Evolutionary conservation across 2,113 vertebrate genomes (phyloP).

Genomic region (Brachypteracias leptosomus): DNA sequence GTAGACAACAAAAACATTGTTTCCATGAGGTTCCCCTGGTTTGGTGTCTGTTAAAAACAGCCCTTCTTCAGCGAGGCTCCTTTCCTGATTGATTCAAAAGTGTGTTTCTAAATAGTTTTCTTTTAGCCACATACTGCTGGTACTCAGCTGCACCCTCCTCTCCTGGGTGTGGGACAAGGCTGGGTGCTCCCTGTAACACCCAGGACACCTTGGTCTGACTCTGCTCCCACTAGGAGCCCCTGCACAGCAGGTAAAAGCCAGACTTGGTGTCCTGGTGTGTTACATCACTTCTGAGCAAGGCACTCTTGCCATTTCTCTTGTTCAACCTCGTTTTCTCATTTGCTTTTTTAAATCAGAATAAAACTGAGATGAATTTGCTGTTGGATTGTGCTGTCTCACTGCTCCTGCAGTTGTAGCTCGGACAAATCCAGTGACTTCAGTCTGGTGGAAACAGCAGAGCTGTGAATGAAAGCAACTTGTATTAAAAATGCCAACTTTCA

Average conservation of each 20-base stretch:
- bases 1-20: accelerated
- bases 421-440: background rate
- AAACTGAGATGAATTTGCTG: background rate
- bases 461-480: background rate
- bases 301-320: background rate
- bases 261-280: accelerated
- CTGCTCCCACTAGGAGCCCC: background rate
- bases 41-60: background rate
- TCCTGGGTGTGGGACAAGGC: background rate
- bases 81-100: background rate
- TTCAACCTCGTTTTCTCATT: background rate
- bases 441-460: background rate
- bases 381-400: background rate
- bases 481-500: background rate
- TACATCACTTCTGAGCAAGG: accelerated
- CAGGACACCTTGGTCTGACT: background rate
- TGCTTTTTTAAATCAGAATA: background rate
- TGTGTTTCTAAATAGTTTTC: background rate
- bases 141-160: background rate
- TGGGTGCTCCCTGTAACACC: background rate
- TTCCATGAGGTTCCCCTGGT: background rate
- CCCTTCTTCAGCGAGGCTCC: background rate
- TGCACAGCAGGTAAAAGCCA: accelerated
- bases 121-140: accelerated
- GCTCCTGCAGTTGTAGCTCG: background rate